Percentiles rank a stretch among this genome's conserved stretches.
Conservation (phyloP, 92 coral and sea anemone species). For the Siderastrea siderea region DNA sequence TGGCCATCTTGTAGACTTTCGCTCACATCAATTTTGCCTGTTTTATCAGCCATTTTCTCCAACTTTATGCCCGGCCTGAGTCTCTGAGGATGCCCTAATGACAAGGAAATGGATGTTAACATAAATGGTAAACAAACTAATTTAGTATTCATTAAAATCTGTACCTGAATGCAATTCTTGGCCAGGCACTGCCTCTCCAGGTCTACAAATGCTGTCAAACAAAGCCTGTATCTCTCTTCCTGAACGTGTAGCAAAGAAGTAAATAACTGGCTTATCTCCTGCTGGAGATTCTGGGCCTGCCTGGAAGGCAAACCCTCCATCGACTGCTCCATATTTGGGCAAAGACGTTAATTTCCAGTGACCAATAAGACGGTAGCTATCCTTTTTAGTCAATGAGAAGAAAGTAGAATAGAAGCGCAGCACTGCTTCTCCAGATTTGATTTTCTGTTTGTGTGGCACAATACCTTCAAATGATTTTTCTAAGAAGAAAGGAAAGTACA, state of each 20-base stretch:
- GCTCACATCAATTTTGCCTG: no score
- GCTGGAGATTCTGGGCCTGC: conserved; percentile 66
- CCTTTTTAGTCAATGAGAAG: conserved; percentile 90
- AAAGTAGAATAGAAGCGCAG: conserved; percentile 89
- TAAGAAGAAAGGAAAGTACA: conserved; percentile 9
- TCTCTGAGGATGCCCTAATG: no score
- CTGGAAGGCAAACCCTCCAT: conserved; percentile 96
- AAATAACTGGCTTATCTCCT: conserved; percentile 68
- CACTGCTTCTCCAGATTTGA: conserved; percentile 95
- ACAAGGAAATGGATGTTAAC: not conserved
- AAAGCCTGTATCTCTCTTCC: conserved; percentile 84
- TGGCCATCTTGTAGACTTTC: no score
- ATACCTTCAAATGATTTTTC: conserved; percentile 92
- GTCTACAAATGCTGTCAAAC: conserved; percentile 87
- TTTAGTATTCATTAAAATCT: not conserved
- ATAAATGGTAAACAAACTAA: not conserved
- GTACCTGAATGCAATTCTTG: conserved; percentile 42
- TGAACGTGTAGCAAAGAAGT: conserved; percentile 81
- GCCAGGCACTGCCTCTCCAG: conserved; percentile 43
- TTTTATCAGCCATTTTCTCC: no score
- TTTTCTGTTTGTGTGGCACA: conserved; percentile 94
- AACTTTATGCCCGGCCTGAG: no score
- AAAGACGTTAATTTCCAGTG: conserved; percentile 88
- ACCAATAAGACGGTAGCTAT: conserved; percentile 87
- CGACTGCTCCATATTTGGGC: conserved; percentile 94